Evolutionary conservation across 2,113 vertebrate species (phyloP), one percentile per base, ranked within the genome.

Genomic region (Salvelinus fontinalis): DNA sequence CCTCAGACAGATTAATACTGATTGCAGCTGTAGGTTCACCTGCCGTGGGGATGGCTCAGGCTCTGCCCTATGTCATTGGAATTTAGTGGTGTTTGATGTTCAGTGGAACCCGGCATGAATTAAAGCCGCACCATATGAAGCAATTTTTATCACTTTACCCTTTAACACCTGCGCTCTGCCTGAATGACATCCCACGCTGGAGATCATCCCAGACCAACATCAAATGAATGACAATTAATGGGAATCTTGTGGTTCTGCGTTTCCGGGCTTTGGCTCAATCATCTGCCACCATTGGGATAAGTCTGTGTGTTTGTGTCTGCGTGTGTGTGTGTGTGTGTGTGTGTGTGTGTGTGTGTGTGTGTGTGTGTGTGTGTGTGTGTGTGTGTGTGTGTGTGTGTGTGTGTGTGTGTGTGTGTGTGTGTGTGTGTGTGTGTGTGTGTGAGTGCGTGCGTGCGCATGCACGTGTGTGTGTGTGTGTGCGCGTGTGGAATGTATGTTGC

Each of bases 131-230:
- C 86, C 81, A 79, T 90, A 75, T 84, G 88, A 89, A 86, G 80
- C 87, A n/a, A 82, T 89, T 92, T 85, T 90, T 90, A 92, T 90
- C 88, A 92, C 85, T 87, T 88, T 81, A 75, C 67, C 71, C n/a
- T 77, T 82, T 74, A 77, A 86, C 83, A 72, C 85, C 83, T 27
- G 31, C 76, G 16, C 77, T 74, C 65, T 67, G 70, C 67, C 64
- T 76, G 75, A 90, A 89, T 74, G 83, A 75, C 84, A 75, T 66
- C 73, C 12, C 83, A 81, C 74, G 76, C 70, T 66, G 70, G 70
- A 80, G 79, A 86, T 87, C 83, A 84, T 81, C 86, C 71, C 48
- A 75, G 85, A 74, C 83, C 82, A 76, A 83, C 81, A 81, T 90
- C 82, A 83, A 90, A 88, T 91, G 85, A 92, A 84, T 86, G 84